phyloP scores from a whole-genome alignment of 2,113 vertebrate genomes.

The Jacana jacana region DNA sequence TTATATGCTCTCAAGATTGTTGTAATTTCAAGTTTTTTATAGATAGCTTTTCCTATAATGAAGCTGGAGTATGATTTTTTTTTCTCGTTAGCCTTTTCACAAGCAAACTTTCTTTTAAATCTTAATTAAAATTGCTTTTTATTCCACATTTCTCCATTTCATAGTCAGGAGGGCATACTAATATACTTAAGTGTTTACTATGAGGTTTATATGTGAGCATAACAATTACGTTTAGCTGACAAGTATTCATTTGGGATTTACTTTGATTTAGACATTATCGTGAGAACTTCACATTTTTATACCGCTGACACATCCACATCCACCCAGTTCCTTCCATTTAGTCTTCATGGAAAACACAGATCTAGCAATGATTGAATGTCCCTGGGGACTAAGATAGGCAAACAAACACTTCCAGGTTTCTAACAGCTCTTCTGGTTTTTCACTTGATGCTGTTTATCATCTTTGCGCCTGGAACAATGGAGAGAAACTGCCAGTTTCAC shows the following conservation, averaged over 20 bases:
- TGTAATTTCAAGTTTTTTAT: background rate
- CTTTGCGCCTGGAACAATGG: background rate
- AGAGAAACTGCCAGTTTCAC: background rate
- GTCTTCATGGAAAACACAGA: background rate
- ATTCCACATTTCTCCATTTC: background rate
- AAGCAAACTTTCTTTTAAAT: background rate
- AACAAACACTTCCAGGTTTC: conserved; percentile 31
- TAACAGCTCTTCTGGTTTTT: background rate
- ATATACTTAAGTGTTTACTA: background rate
- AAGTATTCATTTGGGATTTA: background rate
- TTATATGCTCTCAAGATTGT: background rate
- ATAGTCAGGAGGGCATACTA: background rate
- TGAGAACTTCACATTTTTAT: conserved; percentile 39
- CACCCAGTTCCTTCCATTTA: conserved; percentile 47
- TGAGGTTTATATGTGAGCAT: background rate
- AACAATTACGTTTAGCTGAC: background rate
- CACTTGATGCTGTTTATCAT: background rate
- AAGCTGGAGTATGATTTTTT: background rate
- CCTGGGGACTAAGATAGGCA: background rate
- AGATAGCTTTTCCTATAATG: background rate
- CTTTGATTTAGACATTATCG: background rate
- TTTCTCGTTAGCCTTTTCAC: background rate
- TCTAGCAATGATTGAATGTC: background rate
- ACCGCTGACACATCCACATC: conserved; percentile 27
- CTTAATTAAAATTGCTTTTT: background rate